Evolutionary conservation across 2,113 vertebrate species (phyloP).

Genomic region (Chloroceryle aenea): DNA sequence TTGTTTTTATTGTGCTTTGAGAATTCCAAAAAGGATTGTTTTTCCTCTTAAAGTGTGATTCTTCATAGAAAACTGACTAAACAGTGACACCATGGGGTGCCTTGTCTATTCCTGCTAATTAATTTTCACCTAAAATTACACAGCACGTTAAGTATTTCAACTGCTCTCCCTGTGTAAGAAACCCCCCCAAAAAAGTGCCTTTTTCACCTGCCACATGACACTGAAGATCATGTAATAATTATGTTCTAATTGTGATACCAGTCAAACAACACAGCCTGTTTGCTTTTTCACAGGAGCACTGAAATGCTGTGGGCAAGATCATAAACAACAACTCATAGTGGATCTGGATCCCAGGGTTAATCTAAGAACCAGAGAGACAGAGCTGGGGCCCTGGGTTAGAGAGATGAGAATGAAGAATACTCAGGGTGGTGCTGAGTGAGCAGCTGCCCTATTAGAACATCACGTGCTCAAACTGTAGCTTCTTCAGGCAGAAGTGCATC

Average conservation of each 20-base stretch:
- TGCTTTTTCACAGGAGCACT: neutral
- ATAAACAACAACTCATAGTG: fast-evolving
- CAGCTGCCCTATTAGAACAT: neutral
- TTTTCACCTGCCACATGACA: neutral
- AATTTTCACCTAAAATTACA: neutral
- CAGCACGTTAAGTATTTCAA: neutral
- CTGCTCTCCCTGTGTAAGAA: neutral
- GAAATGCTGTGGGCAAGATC: neutral
- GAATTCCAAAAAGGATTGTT: neutral
- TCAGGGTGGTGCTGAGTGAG: neutral
- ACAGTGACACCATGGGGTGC: slow-evolving; percentile 51
- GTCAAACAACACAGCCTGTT: neutral
- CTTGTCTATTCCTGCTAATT: neutral
- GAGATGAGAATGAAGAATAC: neutral
- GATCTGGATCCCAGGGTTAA: neutral
- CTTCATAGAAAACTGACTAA: slow-evolving; percentile 23
- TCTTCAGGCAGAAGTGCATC: neutral
- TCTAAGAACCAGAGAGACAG: neutral
- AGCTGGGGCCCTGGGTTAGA: neutral
- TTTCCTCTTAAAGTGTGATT: slow-evolving; percentile 2
- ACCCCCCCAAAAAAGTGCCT: neutral
- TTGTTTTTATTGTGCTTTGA: slow-evolving; percentile 8
- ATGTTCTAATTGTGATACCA: neutral
- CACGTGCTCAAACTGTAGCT: fast-evolving
- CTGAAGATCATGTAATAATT: neutral